A percentile compares a stretch with the other conserved stretches of the same genome.
phyloP scores from a whole-genome alignment of 2,888 invertebrate species.

The Platypus cylindrus region DNA sequence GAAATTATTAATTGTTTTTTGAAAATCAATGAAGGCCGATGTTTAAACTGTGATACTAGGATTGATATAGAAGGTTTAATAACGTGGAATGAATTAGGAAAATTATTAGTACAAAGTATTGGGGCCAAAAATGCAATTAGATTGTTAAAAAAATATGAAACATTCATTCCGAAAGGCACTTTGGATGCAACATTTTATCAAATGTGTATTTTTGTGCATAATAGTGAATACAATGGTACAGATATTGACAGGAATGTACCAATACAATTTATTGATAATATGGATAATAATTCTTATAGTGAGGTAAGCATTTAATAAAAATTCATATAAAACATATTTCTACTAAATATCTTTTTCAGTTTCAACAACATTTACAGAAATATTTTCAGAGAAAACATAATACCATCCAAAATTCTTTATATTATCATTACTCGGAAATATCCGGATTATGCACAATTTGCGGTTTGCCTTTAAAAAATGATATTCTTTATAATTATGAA shows the following conservation, averaged over 20 bases:
- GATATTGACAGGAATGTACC: conserved; percentile 2
- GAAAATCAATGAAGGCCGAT: conserved; percentile 43
- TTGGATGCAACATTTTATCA: conserved; percentile 50
- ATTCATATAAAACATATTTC: too few species aligned
- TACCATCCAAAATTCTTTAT: conserved; percentile 10
- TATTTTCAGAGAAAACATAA: conserved; percentile 24
- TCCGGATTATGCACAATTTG: conserved; percentile 21
- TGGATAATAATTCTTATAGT: conserved; percentile 4
- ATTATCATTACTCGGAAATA: too few species aligned
- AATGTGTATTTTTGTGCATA: conserved; percentile 36
- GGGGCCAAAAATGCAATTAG: conserved; percentile 45
- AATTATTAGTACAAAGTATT: conserved; percentile 46
- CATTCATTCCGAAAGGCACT: conserved; percentile 42
- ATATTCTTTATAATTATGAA: conserved; percentile 12
- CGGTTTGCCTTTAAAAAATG: conserved; percentile 25
- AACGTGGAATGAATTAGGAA: conserved; percentile 48
- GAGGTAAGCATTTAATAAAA: too few species aligned
- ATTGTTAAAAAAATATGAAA: conserved; percentile 43
- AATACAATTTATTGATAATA: conserved; percentile 6
- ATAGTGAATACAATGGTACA: conserved; percentile 1
- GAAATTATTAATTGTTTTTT: conserved; percentile 38
- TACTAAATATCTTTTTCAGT: conserved; percentile 26
- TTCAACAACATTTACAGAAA: conserved; percentile 23
- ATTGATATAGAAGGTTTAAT: conserved; percentile 38
- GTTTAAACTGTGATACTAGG: conserved; percentile 47